Percentiles rank a stretch among this genome's conserved stretches.
Conservation (phyloP, 1,140 invertebrate genomes). For the Phthorimaea operculella region DNA sequence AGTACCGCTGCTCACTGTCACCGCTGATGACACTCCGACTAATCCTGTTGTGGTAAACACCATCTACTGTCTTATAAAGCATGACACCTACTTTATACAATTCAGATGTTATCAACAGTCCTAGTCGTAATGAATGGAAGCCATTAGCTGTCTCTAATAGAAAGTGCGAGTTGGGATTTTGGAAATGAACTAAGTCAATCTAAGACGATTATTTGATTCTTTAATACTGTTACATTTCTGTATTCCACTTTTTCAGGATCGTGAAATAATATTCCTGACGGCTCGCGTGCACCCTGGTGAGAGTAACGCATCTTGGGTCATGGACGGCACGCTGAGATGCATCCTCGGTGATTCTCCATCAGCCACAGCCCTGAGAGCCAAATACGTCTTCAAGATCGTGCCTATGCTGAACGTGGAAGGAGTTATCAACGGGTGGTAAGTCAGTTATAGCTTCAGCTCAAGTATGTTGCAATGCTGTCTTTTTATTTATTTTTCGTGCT, state of each 20-base stretch:
- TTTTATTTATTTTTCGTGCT: no score
- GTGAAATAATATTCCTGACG: conserved; percentile 80
- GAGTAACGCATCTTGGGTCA: conserved; percentile 90
- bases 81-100: no score
- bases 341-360: conserved; percentile 71
- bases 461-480: conserved; percentile 5
- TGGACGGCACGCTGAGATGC: conserved; percentile 82
- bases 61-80: neutral
- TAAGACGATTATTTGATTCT: no score
- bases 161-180: no score
- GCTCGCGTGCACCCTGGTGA: conserved; percentile 90
- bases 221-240: no score
- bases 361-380: conserved; percentile 72
- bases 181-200: no score
- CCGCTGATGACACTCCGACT: conserved; percentile 69
- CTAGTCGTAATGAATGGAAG: no score
- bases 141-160: no score
- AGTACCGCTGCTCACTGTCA: conserved; percentile 84
- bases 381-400: conserved; percentile 87
- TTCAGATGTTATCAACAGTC: no score
- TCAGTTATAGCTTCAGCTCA: conserved; percentile 21
- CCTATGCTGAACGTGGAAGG: conserved; percentile 92
- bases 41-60: conserved; percentile 70
- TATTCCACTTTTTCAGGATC: conserved; percentile 69
- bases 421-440: conserved; percentile 89